A percentile compares a stretch with the other conserved stretches of the same genome.
These are phyloP conservation scores for Elaeidobius kamerunicus DNA, from an alignment of 2,888 invertebrate genomes.

Conservation along the genomic window DNA sequence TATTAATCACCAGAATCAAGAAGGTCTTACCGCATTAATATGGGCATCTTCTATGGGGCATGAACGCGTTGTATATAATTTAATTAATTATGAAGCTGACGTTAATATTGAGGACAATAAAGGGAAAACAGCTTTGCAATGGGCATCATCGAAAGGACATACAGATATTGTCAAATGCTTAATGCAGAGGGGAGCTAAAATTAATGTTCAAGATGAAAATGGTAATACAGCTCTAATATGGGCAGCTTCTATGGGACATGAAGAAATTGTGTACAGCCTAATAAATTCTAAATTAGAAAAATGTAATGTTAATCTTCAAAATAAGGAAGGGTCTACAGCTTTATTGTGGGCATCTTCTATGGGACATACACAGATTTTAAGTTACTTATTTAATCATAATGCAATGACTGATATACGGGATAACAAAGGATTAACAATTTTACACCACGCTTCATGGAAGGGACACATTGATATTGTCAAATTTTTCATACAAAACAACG, in stretches of 20 bases:
- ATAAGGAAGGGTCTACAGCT: no score
- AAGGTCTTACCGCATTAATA: no score
- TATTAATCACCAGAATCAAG: no score
- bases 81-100: no score
- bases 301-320: no score
- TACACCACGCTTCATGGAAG: background rate
- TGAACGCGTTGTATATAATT: no score
- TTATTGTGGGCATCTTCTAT: background rate
- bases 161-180: background rate
- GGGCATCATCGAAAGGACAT: background rate
- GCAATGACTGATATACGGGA: background rate
- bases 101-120: background rate
- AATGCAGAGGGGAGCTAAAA: background rate
- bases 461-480: background rate
- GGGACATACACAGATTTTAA: no score
- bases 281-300: no score
- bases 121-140: background rate
- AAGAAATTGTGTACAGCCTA: no score
- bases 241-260: no score
- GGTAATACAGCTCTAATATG: no score
- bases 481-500: background rate
- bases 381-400: no score
- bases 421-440: background rate
- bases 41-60: background rate
- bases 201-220: background rate